Base-by-base conservation (phyloP, 2,888 invertebrate genomes). In the Harpalus rubripes region DNA sequence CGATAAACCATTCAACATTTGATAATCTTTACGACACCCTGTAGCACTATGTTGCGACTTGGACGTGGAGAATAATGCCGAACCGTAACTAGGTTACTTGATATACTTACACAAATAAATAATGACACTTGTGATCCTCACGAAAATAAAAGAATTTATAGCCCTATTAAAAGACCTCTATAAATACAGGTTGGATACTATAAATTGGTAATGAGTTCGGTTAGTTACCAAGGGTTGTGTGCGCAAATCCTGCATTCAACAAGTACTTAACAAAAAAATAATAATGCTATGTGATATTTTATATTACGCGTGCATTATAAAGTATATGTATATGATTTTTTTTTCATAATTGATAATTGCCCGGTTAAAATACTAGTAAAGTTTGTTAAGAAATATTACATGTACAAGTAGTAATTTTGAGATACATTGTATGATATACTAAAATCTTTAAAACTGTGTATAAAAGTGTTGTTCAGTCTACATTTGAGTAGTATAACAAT, bases 1-100 rank as follows among this genome's bases (percentile, higher is more conserved):
- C 44, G 72, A 74, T 74, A 74, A 74, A 74, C 72, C 72, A 74
- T 74, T 74, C 44, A 74, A 26, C 72, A 74, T 44, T 68, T 68
- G 68, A 68, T 44, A 74, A 74, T 74, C 44, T 74, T 74, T 74
- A 74, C 22, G 16, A 44, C 10, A 41, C 44, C 72, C 72, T 4
- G 18, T 18, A 74, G 44, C 39, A 68, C 68, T 39, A 68, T 68
- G 39, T 12, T 68, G 68, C 12, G 39, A 63, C 39, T 68, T 32
- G 68, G 39, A 63, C 39, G 39, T 32, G 68, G 26, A 68, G 39
- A 68, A 68, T 68, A 68, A 68, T 39, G 26, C 68, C 10, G 15
- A n/a, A 1, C 15, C 68, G 3, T 26, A 68, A 68, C 68, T 68
- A 68, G 68, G 39, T 26, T 68, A 39, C 15, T 26, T 63, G 63